Conservation (phyloP, 2,113 vertebrate genomes). For the Oriolus oriolus region DNA sequence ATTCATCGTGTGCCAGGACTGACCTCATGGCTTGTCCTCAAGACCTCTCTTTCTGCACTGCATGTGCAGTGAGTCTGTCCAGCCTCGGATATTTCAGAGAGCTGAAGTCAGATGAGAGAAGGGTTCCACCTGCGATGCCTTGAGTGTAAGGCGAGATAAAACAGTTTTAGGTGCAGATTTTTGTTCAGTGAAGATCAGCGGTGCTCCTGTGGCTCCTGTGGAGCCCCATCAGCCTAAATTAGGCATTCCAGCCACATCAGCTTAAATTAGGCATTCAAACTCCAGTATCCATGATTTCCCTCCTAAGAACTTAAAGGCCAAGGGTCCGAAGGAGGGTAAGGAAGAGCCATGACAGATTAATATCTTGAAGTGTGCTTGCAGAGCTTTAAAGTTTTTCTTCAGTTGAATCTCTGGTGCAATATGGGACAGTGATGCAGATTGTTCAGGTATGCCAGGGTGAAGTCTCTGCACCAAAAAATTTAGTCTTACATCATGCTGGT, state of each 20-base stretch:
- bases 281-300: not conserved
- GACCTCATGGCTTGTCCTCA: not conserved
- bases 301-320: not conserved
- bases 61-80: not conserved
- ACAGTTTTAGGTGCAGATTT: not conserved
- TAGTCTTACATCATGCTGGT: not conserved
- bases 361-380: not conserved
- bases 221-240: not conserved
- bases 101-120: not conserved
- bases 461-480: not conserved
- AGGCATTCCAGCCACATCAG: no score
- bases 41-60: not conserved
- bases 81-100: not conserved
- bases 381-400: not conserved
- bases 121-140: not conserved
- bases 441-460: not conserved
- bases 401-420: not conserved
- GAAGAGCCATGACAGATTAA: not conserved
- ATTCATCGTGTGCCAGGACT: not conserved
- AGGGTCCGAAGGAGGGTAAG: not conserved
- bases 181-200: rapidly evolving
- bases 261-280: not conserved
- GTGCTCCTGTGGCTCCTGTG: not conserved
- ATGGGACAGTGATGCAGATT: not conserved
- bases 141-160: not conserved